Evolutionary conservation across 2,113 vertebrate genomes (phyloP), one percentile per base, ranked within the genome.

Genomic region (Pseudorasbora parva): DNA sequence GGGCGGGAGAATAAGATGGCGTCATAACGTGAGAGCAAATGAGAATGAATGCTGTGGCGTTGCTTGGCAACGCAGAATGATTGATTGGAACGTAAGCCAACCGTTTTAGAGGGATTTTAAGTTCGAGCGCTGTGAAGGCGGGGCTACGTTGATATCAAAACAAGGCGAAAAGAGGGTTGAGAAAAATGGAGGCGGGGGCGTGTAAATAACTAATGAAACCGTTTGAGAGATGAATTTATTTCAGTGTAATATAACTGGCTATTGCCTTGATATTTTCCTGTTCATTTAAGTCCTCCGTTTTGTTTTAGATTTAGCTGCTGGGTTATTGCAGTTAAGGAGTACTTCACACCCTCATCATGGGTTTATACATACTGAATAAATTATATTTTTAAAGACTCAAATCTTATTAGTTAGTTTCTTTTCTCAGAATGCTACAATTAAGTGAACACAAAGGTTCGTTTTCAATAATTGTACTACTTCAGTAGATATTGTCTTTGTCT

Each of bases 91-190:
- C 0, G 5, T 41, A 12, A 82, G 81, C 94, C 91, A 92, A 93
- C 89, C 83, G 8, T 1, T 30, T 30, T 27, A 4, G 17, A 33
- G 14, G 9, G 5, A 17, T 76, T 25, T 41, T 43, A 21, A 30
- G 2, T 77, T 74, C 41, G 74, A 41, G n/a, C 62, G 43, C 12
- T 21, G 27, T 49, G 33, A 85, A 81, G 93, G 91, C 83, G 91
- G 91, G 79, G 30, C 82, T 85, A 71, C 62, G n/a, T 8, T 7
- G 77, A 87, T 90, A 92, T 88, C 84, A 94, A 93, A 94, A 95
- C 93, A 94, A 93, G 82, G 91, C 89, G n/a, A n/a, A 77, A 83
- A 81, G 90, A 91, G 60, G 30, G 21, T 88, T 49, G 15, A 82
- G 79, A 85, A 85, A 82, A 85, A 89, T 89, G 84, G 84, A 79